Evolutionary conservation across 1,140 invertebrate species (phyloP).

Genomic region (Atta colombica): DNA sequence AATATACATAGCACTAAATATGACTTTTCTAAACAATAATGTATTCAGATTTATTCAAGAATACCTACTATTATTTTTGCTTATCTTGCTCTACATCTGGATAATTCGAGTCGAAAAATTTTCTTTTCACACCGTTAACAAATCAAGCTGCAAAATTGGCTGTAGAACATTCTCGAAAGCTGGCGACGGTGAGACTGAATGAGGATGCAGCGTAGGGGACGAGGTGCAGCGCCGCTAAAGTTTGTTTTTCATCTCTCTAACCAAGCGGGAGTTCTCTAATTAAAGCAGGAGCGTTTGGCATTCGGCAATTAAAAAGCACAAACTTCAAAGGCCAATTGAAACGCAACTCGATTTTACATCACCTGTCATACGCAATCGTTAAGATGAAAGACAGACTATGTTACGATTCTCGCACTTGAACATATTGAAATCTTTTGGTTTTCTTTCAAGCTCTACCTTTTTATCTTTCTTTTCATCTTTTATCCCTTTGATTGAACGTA

Average conservation of each 20-base stretch:
- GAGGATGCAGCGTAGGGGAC: background rate
- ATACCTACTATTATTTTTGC: background rate
- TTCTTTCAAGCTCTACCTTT: background rate
- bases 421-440: constrained; percentile 19
- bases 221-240: constrained; percentile 40
- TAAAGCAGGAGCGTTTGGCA: constrained; percentile 62
- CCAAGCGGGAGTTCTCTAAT: constrained; percentile 62
- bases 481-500: background rate
- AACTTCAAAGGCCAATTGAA: constrained; percentile 65
- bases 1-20: background rate
- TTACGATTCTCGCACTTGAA: constrained; percentile 9
- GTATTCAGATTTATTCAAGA: background rate
- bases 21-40: background rate
- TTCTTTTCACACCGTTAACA: constrained; percentile 48
- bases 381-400: constrained; percentile 34
- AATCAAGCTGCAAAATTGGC: constrained; percentile 49
- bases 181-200: constrained; percentile 15
- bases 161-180: constrained; percentile 60
- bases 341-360: constrained; percentile 47
- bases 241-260: constrained; percentile 62
- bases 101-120: constrained; percentile 33
- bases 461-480: background rate
- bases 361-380: constrained; percentile 40
- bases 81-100: background rate
- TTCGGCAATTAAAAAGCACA: constrained; percentile 64